These are phyloP conservation scores for Tetragonula clypearis DNA, from an alignment of 1,140 invertebrate genomes.

Conservation along the genomic window DNA sequence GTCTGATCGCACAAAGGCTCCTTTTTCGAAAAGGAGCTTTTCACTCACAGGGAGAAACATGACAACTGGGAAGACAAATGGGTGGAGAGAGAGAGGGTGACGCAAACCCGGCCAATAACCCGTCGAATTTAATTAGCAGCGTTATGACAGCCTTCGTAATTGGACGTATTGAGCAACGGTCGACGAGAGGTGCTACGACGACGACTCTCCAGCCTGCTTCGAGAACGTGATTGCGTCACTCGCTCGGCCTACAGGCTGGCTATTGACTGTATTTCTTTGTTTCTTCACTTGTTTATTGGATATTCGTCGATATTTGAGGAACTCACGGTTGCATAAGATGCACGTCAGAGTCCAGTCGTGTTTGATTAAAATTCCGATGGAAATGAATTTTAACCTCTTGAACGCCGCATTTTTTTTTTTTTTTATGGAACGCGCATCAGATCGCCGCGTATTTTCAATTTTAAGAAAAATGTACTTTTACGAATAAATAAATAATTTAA, in stretches of 20 bases:
- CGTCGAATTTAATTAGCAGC: conserved; percentile 43
- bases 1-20: background rate
- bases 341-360: no score
- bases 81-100: background rate
- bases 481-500: no score
- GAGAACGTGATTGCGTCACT: conserved; percentile 9
- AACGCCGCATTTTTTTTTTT: no score
- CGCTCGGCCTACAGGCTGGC: background rate
- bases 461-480: no score
- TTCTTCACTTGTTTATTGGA: background rate
- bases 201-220: background rate
- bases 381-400: no score
- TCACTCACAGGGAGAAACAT: no score
- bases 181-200: background rate
- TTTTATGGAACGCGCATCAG: no score
- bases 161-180: conserved; percentile 23
- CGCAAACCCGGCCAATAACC: conserved; percentile 13
- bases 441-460: no score
- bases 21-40: background rate
- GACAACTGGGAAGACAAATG: no score
- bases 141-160: conserved; percentile 25
- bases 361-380: no score
- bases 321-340: no score
- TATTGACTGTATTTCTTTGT: conserved; percentile 12
- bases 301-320: no score